phyloP scores from a whole-genome alignment of 2,113 vertebrate genomes.

The Nesogale talazaci region DNA sequence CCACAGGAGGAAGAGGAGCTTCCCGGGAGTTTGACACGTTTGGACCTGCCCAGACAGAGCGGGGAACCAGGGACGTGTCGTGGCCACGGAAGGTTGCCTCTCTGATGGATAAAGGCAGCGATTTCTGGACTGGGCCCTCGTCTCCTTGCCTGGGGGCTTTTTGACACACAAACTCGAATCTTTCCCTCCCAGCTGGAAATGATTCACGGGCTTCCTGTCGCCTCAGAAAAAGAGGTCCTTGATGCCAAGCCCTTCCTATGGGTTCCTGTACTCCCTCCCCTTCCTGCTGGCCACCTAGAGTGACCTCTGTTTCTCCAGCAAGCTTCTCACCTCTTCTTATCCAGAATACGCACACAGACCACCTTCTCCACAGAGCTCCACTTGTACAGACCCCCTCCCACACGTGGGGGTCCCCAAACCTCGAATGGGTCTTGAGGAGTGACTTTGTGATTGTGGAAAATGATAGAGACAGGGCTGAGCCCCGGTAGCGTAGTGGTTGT shows the following conservation, averaged over 20 bases:
- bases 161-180: fast-evolving
- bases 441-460: too few species aligned
- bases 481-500: too few species aligned
- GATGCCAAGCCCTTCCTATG: background rate
- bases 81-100: fast-evolving
- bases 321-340: background rate
- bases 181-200: background rate
- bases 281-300: background rate
- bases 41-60: background rate
- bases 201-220: background rate
- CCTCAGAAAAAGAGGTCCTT: background rate
- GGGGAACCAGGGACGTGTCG: background rate
- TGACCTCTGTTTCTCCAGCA: background rate
- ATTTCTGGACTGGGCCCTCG: background rate
- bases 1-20: background rate
- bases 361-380: fast-evolving
- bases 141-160: background rate
- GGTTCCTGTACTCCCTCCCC: background rate
- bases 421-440: too few species aligned
- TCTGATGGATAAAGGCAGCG: fast-evolving
- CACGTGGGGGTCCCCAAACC: too few species aligned
- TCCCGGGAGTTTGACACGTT: background rate
- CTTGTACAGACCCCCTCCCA: background rate
- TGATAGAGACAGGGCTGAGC: too few species aligned
- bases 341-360: background rate